Conservation (phyloP, 2,888 invertebrate genomes). For the Amphipoea oculea region DNA sequence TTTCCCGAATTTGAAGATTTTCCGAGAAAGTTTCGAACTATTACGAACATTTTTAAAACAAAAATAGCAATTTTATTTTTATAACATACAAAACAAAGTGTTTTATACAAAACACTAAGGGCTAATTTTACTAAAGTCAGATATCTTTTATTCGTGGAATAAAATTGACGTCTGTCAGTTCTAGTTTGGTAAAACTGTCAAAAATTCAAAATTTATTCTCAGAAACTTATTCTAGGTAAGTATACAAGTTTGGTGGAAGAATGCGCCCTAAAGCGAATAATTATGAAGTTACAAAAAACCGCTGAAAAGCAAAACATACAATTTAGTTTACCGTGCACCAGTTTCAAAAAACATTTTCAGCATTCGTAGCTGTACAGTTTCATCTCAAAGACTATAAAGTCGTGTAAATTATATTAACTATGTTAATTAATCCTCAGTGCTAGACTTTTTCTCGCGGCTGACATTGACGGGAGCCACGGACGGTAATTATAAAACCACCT, state of each 20-base stretch:
- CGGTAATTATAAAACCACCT: conserved; percentile 74
- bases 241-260: too few relatives aligned
- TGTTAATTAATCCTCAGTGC: conserved; percentile 66
- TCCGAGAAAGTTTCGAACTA: background rate
- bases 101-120: background rate
- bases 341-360: conserved; percentile 22
- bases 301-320: background rate
- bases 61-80: background rate
- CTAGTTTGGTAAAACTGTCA: too few relatives aligned
- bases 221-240: too few relatives aligned
- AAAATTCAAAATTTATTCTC: too few relatives aligned
- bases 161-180: too few relatives aligned
- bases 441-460: conserved; percentile 73
- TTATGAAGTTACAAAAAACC: conserved; percentile 1
- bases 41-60: background rate
- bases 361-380: conserved; percentile 31
- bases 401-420: conserved; percentile 60
- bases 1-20: background rate
- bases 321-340: conserved; percentile 11
- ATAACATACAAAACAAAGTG: background rate
- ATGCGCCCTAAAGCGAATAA: background rate
- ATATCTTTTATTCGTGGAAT: too few relatives aligned
- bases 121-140: too few relatives aligned
- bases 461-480: conserved; percentile 73
- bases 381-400: conserved; percentile 34